phyloP scores from a whole-genome alignment of 2,888 invertebrate species.

The Sepioteuthis lessoniana region DNA sequence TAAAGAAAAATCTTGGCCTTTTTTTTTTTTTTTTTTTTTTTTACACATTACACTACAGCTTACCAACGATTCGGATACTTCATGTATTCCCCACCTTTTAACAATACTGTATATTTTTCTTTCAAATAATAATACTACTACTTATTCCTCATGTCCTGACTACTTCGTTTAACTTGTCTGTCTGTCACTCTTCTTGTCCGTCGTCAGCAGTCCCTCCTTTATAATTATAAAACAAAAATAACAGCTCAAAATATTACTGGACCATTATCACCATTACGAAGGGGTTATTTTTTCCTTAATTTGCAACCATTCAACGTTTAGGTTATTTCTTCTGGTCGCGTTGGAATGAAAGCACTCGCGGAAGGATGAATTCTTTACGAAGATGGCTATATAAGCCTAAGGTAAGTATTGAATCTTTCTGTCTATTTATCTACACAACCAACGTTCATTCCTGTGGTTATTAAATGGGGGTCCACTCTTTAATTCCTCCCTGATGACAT shows the following conservation, averaged over 20 bases:
- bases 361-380: conserved; percentile 47
- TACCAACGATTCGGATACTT: not conserved
- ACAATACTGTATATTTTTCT: not conserved
- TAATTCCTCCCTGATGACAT: not conserved
- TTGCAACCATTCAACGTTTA: conserved; percentile 47
- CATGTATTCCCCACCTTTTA: not conserved
- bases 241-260: not conserved
- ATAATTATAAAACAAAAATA: not conserved
- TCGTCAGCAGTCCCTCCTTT: not conserved
- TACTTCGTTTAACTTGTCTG: not conserved
- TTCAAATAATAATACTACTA: not conserved
- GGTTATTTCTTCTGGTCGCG: conserved; percentile 44
- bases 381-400: conserved; percentile 46
- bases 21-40: too few species aligned
- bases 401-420: conserved; percentile 34
- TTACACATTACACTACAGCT: not conserved
- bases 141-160: not conserved
- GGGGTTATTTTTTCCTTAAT: not conserved
- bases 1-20: not conserved
- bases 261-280: not conserved
- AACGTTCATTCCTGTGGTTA: not conserved
- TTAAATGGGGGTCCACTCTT: not conserved
- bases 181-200: not conserved
- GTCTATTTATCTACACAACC: not conserved
- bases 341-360: conserved; percentile 47